Percentiles rank a stretch among this genome's conserved stretches.
Conservation (phyloP, 2,888 invertebrate species). For the Sinelater perroti region DNA sequence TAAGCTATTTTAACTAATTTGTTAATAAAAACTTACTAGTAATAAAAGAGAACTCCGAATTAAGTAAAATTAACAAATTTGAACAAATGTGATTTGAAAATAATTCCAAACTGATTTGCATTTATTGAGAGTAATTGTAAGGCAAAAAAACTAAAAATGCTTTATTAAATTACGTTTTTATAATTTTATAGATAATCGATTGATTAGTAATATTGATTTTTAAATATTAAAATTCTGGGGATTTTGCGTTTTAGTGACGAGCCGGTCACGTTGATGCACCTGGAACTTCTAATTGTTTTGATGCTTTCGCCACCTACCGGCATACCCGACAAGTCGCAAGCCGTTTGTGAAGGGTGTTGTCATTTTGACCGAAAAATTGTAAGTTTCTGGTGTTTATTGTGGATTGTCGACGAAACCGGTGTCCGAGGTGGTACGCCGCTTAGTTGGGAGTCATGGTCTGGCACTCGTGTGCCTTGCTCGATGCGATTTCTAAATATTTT, state of each 20-base stretch:
- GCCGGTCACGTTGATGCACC: background rate
- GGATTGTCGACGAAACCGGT: slow-evolving; percentile 34
- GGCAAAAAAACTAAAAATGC: background rate
- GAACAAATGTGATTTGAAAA: too few relatives aligned
- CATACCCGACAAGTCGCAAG: slow-evolving; percentile 22
- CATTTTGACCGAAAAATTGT: slow-evolving; percentile 57
- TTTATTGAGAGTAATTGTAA: background rate
- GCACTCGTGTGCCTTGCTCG: slow-evolving; percentile 12
- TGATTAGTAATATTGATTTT: background rate
- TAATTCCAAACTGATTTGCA: too few relatives aligned
- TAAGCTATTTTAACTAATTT: too few relatives aligned
- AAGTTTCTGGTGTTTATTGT: slow-evolving; percentile 53
- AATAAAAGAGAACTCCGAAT: too few relatives aligned
- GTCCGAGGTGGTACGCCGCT: slow-evolving; percentile 15
- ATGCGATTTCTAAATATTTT: slow-evolving; percentile 8
- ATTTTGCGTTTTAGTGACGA: too few relatives aligned
- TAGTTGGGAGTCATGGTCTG: slow-evolving; percentile 28
- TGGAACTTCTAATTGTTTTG: slow-evolving; percentile 5
- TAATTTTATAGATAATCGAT: background rate
- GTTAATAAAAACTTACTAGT: too few relatives aligned
- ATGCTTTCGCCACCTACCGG: slow-evolving; percentile 23
- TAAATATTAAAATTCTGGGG: background rate
- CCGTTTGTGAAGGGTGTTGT: slow-evolving; percentile 55
- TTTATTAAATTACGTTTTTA: background rate
- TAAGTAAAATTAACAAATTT: too few relatives aligned